Percentiles rank a stretch among this genome's conserved stretches.
Evolutionary conservation across 2,113 vertebrate genomes (phyloP).

Genomic region (rat (Rattus norvegicus)): GRCr8 NC_086038.1:13504501-13505000

Average conservation of each 20-base stretch:
- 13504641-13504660: neutral
- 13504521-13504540: neutral
- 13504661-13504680: accelerated
- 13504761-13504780: accelerated
- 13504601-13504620: neutral
- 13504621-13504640: neutral
- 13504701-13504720: neutral
- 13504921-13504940: accelerated
- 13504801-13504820: neutral
- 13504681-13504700: neutral
- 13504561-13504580: neutral
- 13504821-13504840: neutral
- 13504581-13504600: neutral
- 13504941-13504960: no score
- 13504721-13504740: accelerated
- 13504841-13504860: accelerated
- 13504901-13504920: neutral
- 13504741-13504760: neutral
- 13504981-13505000: neutral
- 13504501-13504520: neutral
- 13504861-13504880: no score
- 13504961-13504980: neutral
- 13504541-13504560: neutral
- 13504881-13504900: neutral
- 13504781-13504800: neutral